phyloP scores from a whole-genome alignment of 2,797 vertebrate species.

The Trachurus trachurus region DNA sequence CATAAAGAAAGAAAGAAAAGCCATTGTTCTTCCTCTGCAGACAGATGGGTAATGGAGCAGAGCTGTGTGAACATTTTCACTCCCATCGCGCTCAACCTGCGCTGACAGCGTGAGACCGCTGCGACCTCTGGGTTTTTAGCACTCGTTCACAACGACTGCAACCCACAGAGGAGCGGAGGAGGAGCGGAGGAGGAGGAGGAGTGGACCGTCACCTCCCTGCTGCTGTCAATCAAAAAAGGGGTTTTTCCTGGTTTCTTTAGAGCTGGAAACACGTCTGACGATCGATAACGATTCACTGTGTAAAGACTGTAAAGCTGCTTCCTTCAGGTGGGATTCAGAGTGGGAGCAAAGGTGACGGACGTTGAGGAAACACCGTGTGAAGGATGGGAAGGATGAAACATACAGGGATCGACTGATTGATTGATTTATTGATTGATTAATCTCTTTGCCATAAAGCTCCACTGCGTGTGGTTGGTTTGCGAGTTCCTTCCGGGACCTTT shows the following conservation, averaged over 20 bases:
- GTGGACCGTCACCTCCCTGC: conserved; percentile 42
- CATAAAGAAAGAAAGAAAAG: conserved; percentile 34
- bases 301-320: conserved; percentile 15
- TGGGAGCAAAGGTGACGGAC: conserved; percentile 27
- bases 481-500: no score
- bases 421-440: no score
- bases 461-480: no score
- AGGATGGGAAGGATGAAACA: neutral
- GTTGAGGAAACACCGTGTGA: conserved; percentile 1
- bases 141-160: conserved; percentile 67
- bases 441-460: no score
- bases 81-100: conserved; percentile 62
- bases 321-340: conserved; percentile 29
- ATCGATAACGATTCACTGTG: conserved; percentile 38
- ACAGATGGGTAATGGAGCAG: conserved; percentile 81
- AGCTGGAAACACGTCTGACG: conserved; percentile 16
- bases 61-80: conserved; percentile 69
- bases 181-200: conserved; percentile 38
- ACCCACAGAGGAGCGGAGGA: conserved; percentile 47
- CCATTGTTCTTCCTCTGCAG: conserved; percentile 61
- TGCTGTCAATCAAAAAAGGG: conserved; percentile 66
- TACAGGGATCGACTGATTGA: conserved; percentile 9
- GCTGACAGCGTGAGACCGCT: conserved; percentile 70
- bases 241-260: conserved; percentile 47
- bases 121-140: conserved; percentile 63